Conservation (phyloP, 2,113 vertebrate species). For the Echinops telfairi region DNA sequence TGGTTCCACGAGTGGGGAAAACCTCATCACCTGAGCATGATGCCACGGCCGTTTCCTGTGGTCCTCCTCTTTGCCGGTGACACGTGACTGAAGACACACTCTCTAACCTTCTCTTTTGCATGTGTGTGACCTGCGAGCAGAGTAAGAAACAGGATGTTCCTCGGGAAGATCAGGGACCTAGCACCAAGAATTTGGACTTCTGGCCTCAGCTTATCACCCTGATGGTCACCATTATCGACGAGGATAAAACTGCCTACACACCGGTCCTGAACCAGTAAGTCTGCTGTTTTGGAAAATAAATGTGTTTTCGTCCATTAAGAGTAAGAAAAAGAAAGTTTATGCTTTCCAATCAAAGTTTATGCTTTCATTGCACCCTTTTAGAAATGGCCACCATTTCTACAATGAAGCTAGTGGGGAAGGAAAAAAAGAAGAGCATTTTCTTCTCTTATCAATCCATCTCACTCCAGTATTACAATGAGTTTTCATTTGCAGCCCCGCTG, state of each 20-base stretch:
- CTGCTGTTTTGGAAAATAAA: constrained; percentile 3
- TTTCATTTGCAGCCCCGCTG: background rate
- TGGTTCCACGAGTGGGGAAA: background rate
- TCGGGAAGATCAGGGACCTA: constrained; percentile 96
- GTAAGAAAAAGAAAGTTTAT: background rate
- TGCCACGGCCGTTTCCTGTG: background rate
- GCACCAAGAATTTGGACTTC: constrained; percentile 96
- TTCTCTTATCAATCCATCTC: constrained; percentile 19
- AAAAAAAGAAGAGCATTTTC: background rate
- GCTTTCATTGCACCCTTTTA: background rate
- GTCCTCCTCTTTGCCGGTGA: background rate
- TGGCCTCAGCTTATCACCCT: constrained; percentile 97
- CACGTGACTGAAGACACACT: constrained; percentile 28
- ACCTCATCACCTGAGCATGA: background rate
- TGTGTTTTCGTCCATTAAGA: background rate
- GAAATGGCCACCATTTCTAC: background rate
- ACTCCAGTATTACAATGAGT: background rate
- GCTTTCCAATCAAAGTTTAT: background rate
- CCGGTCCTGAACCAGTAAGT: constrained; percentile 97
- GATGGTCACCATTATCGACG: constrained; percentile 97
- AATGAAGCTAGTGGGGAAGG: background rate
- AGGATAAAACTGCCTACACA: constrained; percentile 95
- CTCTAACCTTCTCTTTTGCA: constrained; percentile 67
- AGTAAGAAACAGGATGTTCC: constrained; percentile 93
- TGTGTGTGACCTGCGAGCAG: constrained; percentile 82